These are phyloP conservation scores for Himalopsyche anomala DNA, from an alignment of 2,888 invertebrate genomes.

Conservation along the genomic window DNA sequence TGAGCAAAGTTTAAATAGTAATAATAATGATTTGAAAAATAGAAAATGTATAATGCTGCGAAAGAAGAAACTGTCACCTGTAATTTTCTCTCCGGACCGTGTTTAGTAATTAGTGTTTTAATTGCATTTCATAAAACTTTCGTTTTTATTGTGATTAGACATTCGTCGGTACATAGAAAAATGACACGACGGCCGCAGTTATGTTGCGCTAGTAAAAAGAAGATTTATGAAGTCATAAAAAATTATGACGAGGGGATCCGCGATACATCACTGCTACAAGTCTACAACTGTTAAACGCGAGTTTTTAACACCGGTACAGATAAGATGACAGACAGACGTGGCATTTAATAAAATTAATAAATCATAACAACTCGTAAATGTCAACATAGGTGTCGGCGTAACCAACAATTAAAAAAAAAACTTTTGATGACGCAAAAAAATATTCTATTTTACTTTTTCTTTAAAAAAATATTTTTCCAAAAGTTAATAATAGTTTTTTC, in stretches of 20 bases:
- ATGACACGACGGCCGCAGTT: background rate
- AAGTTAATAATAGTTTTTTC: too few relatives aligned
- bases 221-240: constrained; percentile 21
- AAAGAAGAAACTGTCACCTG: background rate
- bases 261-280: background rate
- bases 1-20: background rate
- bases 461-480: too few relatives aligned
- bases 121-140: background rate
- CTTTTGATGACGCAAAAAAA: too few relatives aligned
- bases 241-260: constrained; percentile 35
- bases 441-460: too few relatives aligned
- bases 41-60: background rate
- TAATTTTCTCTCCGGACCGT: background rate
- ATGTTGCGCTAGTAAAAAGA: constrained; percentile 8
- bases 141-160: constrained; percentile 25
- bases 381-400: background rate
- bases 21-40: background rate
- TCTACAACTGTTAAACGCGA: constrained; percentile 3
- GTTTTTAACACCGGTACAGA: background rate
- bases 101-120: background rate
- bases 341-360: background rate
- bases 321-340: constrained; percentile 10
- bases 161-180: background rate
- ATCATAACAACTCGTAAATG: background rate
- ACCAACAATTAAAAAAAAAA: background rate